Evolutionary conservation across 1,140 invertebrate species (phyloP), one percentile per base, ranked within the genome.

Genomic region (Trichogramma pretiosum): DNA sequence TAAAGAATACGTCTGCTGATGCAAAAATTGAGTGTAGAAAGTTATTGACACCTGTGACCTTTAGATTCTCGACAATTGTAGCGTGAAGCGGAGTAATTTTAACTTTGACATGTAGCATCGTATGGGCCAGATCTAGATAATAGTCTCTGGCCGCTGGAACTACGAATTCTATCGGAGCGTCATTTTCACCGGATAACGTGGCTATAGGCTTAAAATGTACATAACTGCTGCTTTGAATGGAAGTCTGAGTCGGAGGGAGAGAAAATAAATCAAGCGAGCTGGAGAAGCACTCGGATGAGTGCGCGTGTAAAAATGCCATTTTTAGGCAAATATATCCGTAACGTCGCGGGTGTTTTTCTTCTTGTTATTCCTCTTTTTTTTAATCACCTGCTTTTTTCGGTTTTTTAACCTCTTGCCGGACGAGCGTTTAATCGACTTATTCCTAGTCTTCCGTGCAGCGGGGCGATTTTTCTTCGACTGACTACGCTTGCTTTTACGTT

Each of bases 241-340:
- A 63, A 5, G 66, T 72, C 54, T 74, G 64, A 5, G 64, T 69
- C 3, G 63, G 58, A 21, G 67, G 62, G 23, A 73, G 36, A 24
- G 59, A 46, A 57, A 73, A 75, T 14, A 74, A 52, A 56, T 73
- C 67, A 19, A 73, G 50, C 55, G 74, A 63, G 4, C 63, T 58
- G 46, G 58, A 58, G 5, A 55, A 30, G 34, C 56, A 60, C 48
- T 60, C 53, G 7, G 46, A 47, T 0, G 54, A 57, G 28, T 59
- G 56, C 9, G 37, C 41, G 18, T 58, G 46, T 33, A 59, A 19
- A 38, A 58, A 55, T 4, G 41, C 46, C 41, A 53, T 55, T 32
- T 44, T 30, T 49, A 50, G 7, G 11, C 23, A 44, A 48, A 48
- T 19, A 48, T 48, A 18, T 48, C 47, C 0, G 32, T 5, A 10